A percentile compares a stretch with the other conserved stretches of the same genome.
These are phyloP conservation scores for Hypsibius dujardini DNA, from an alignment of 1,140 invertebrate genomes.

Conservation along the genomic window DNA sequence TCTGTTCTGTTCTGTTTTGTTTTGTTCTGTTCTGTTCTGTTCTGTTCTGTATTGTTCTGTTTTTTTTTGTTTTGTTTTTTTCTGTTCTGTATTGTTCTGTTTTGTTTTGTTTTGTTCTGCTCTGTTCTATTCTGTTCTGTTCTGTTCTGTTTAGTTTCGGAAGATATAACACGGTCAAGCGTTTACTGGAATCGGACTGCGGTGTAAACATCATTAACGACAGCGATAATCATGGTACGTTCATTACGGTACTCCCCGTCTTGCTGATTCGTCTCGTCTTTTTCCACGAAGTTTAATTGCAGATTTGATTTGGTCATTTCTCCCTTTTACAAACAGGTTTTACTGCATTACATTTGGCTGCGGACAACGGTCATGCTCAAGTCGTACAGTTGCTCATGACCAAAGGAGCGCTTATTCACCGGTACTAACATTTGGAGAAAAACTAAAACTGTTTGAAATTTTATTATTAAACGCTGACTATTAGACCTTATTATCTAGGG, in stretches of 20 bases:
- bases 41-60: no score
- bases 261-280: slow-evolving; percentile 44
- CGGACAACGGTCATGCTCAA: slow-evolving; percentile 41
- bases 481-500: slow-evolving; percentile 33
- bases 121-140: no score
- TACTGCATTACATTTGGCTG: slow-evolving; percentile 5
- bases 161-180: slow-evolving; percentile 52
- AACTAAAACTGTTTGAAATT: neutral
- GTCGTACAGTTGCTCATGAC: slow-evolving; percentile 63
- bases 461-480: neutral
- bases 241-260: neutral
- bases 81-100: no score
- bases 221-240: neutral
- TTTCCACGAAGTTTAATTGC: no score
- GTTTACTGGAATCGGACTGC: neutral
- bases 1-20: no score
- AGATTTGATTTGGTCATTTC: neutral
- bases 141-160: slow-evolving; percentile 67
- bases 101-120: no score
- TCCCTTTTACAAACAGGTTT: neutral
- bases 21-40: no score
- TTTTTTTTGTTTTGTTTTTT: no score
- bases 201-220: slow-evolving; percentile 4
- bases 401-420: slow-evolving; percentile 59
- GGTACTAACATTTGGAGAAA: slow-evolving; percentile 24